A percentile compares a stretch with the other conserved stretches of the same genome.
phyloP scores from a whole-genome alignment of 1,140 invertebrate genomes.

The Planococcus citri region DNA sequence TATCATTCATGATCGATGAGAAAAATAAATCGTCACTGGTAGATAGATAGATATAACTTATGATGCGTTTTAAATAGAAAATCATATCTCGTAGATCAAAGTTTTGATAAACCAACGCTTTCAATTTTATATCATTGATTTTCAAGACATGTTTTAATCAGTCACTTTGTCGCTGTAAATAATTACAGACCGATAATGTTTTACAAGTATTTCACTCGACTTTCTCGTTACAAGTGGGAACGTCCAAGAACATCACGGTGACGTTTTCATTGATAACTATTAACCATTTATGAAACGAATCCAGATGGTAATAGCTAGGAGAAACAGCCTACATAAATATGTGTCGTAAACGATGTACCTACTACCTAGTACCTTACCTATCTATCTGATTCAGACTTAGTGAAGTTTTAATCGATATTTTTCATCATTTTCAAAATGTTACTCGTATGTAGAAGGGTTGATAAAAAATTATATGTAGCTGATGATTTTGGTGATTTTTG shows the following conservation, averaged over 20 bases:
- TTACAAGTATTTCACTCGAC: not conserved
- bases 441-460: too few species aligned
- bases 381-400: too few species aligned
- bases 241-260: not conserved
- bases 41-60: too few species aligned
- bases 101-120: not conserved
- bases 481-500: too few species aligned
- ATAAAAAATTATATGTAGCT: too few species aligned
- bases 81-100: not conserved
- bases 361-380: too few species aligned
- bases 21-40: too few species aligned
- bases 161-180: not conserved
- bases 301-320: not conserved
- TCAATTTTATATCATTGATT: not conserved
- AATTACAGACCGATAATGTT: not conserved
- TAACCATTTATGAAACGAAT: not conserved
- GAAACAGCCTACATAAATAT: not conserved
- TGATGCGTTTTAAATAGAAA: too few species aligned
- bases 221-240: not conserved
- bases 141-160: not conserved
- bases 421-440: too few species aligned
- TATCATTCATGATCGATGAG: too few species aligned
- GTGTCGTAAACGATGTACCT: not conserved
- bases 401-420: too few species aligned
- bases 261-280: slow-evolving; percentile 1